Percentiles rank a stretch among this genome's conserved stretches.
These are phyloP conservation scores for Brienomyrus brachyistius DNA, from an alignment of 2,113 vertebrate genomes.

Conservation along the genomic window DNA sequence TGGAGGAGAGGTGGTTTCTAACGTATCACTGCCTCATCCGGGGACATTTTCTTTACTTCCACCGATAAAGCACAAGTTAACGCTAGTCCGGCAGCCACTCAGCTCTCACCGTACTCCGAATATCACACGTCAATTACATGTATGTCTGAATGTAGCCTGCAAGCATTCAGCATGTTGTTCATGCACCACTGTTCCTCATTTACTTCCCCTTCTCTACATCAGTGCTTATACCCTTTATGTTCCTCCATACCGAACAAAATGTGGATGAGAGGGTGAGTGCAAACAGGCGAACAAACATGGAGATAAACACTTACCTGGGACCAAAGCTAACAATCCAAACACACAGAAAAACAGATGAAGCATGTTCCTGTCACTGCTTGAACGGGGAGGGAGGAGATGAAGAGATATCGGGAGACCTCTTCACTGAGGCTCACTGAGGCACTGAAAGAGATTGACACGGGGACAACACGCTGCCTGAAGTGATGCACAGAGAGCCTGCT, in stretches of 20 bases:
- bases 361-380: constrained; percentile 44
- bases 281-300: constrained; percentile 10
- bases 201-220: background rate
- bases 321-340: constrained; percentile 44
- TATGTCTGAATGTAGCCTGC: background rate
- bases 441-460: background rate
- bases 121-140: background rate
- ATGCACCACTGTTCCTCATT: constrained; percentile 34
- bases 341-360: constrained; percentile 43
- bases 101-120: background rate
- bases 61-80: background rate
- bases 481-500: background rate
- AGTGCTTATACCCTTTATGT: background rate
- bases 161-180: background rate
- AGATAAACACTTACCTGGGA: constrained; percentile 51
- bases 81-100: background rate
- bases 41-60: background rate
- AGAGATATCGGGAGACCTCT: background rate
- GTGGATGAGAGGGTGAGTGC: background rate
- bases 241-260: background rate
- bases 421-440: background rate
- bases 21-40: background rate
- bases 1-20: background rate
- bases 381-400: background rate
- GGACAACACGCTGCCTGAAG: background rate